Evolutionary conservation across 1,140 invertebrate genomes (phyloP).

Genomic region (Notospermus geniculatus): DNA sequence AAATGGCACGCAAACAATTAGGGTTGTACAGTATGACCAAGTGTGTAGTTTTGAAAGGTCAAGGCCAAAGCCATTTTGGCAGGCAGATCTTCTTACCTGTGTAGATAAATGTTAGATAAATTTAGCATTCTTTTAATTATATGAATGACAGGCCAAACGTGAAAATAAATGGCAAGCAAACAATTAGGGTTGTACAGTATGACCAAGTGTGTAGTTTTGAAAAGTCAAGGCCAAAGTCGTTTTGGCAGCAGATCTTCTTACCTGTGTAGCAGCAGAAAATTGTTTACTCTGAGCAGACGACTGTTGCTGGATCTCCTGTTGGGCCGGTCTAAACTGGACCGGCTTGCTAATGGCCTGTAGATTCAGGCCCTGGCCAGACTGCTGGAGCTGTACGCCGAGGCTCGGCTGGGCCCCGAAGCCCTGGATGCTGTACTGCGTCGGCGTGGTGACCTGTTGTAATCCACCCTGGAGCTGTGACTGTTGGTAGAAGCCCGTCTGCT

Average conservation of each 20-base stretch:
- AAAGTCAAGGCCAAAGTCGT: background rate
- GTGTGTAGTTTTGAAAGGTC: too few species aligned
- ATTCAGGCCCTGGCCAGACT: constrained; percentile 27
- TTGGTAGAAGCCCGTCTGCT: constrained; percentile 44
- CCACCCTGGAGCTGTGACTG: constrained; percentile 31
- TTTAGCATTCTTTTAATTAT: too few species aligned
- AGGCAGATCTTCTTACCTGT: background rate
- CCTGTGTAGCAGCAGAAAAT: constrained; percentile 21
- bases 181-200: too few species aligned
- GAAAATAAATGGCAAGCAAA: too few species aligned
- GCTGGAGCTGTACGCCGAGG: constrained; percentile 31
- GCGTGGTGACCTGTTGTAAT: constrained; percentile 33
- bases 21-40: too few species aligned
- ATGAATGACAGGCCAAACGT: too few species aligned
- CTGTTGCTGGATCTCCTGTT: background rate
- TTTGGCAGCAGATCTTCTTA: constrained; percentile 17
- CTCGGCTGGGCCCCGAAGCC: constrained; percentile 24
- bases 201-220: background rate
- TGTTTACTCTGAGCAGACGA: constrained; percentile 15
- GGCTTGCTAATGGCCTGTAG: constrained; percentile 29
- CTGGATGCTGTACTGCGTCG: constrained; percentile 31
- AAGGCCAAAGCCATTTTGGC: constrained; percentile 4
- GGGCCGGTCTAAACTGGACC: constrained; percentile 9
- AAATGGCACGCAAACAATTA: too few species aligned
- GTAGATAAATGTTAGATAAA: background rate